phyloP scores from a whole-genome alignment of 30 jellyfish, hydroid and myxozoan species.

The Clytia hemisphaerica region DNA sequence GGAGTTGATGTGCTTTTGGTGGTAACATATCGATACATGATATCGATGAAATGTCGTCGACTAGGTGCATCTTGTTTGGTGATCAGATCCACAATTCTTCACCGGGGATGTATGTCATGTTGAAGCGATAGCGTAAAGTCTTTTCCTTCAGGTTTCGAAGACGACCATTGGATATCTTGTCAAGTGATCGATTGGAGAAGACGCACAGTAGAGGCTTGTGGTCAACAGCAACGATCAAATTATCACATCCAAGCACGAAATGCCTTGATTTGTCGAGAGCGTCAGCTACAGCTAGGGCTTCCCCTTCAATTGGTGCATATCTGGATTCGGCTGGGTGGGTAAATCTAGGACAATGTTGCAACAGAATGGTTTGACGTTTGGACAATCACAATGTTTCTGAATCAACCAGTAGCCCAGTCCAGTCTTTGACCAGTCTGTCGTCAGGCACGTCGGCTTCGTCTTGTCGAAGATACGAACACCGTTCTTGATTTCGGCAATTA shows the following conservation, averaged over 20 bases:
- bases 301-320: neutral
- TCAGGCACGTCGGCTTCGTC: constrained; percentile 4
- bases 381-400: neutral
- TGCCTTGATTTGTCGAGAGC: constrained; percentile 16
- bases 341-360: constrained; percentile 4
- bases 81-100: too few species aligned
- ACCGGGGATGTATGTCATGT: neutral
- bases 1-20: too few species aligned
- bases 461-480: constrained; percentile 1
- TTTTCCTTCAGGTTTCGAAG: constrained; percentile 4
- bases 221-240: constrained; percentile 1
- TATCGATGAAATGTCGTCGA: too few species aligned
- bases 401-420: neutral
- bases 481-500: neutral
- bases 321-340: constrained; percentile 5
- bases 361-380: neutral
- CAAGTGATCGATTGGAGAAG: constrained; percentile 6
- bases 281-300: neutral
- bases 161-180: neutral
- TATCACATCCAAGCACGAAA: constrained; percentile 27
- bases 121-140: neutral
- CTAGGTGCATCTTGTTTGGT: too few species aligned
- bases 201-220: too few species aligned
- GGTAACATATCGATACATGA: too few species aligned
- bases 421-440: constrained; percentile 1